A percentile compares a stretch with the other conserved stretches of the same genome.
Conservation (phyloP, 2,888 invertebrate genomes). For the Bellardia bayeri region DNA sequence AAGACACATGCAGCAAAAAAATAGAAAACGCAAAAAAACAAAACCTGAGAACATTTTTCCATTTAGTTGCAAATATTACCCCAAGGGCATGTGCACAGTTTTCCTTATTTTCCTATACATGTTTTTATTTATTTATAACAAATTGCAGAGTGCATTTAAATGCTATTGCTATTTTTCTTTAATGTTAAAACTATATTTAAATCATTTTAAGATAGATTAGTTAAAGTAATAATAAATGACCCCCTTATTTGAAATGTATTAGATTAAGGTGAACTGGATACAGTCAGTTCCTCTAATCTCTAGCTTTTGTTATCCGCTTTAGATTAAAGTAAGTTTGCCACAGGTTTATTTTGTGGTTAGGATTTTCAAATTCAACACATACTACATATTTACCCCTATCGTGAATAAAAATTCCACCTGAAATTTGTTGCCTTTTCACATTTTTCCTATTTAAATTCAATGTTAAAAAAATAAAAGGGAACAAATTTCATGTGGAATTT, state of each 20-base stretch:
- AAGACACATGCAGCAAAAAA: background rate
- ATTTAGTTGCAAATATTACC: background rate
- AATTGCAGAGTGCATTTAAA: constrained; percentile 30
- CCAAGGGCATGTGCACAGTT: constrained; percentile 36
- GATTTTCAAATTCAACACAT: too few relatives aligned
- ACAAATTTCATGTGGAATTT: too few relatives aligned
- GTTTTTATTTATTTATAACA: constrained; percentile 31
- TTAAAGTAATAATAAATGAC: constrained; percentile 7
- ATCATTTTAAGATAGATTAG: constrained; percentile 3
- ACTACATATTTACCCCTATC: too few relatives aligned
- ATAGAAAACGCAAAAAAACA: background rate
- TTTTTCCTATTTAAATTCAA: too few relatives aligned
- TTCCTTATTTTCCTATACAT: background rate
- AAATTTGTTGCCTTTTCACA: too few relatives aligned
- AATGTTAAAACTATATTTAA: constrained; percentile 25
- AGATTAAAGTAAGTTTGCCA: too few relatives aligned
- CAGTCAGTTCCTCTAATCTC: too few relatives aligned
- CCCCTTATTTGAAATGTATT: background rate
- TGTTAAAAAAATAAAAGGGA: too few relatives aligned
- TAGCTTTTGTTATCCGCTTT: too few relatives aligned
- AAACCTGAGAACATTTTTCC: background rate
- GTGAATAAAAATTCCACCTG: too few relatives aligned
- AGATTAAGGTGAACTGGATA: too few relatives aligned
- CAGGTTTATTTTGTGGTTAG: too few relatives aligned
- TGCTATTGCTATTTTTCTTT: background rate